Evolutionary conservation across 2,888 invertebrate genomes (phyloP), one percentile per base, ranked within the genome.

Genomic region (Odontothrips loti): DNA sequence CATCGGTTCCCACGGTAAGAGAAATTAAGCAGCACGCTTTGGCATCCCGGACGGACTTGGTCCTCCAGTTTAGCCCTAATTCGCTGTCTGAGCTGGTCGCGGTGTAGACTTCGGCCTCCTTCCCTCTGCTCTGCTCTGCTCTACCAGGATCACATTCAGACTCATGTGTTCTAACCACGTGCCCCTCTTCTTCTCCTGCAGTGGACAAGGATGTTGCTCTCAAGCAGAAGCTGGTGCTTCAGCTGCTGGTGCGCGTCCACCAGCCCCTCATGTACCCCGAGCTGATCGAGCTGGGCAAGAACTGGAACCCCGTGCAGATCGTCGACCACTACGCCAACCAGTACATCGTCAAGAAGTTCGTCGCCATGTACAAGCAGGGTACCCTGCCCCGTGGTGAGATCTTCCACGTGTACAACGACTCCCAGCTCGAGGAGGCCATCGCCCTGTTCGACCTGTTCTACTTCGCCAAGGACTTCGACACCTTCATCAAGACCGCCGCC

Each of bases 391-490:
- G 84, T 51, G 90, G 90, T 78, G 89, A 91, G 83, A 88, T 91
- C 20, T 93, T 92, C 89, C 91, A 92, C 27, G 88, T 90, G 85
- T 90, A 90, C 85, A 89, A 92, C 85, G 88, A 90, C 81, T 87
- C 89, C 68, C 92, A 94, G 82, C 88, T 90, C 80, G 89, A 90
- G 84, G 92, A 94, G 85, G 92, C 91, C 15, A 86, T 90, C 8
- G 90, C 91, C 10, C 87, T 94, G 34, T 92, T 92, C 87, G 90
- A 92, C 85, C 88, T 92, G 81, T 89, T 95, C 83, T 90, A 90
- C 87, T 91, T 91, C 82, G 92, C 94, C 83, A 93, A 92, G 86
- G 91, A 93, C 86, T 94, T 90, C 86, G 89, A 91, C 43, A 92
- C 92, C 63, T 93, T 95, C 88, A 79, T 89, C 79, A 88, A 88